Evolutionary conservation across 2,113 vertebrate species (phyloP).

Genomic region (Lycocorax pyrrhopterus): DNA sequence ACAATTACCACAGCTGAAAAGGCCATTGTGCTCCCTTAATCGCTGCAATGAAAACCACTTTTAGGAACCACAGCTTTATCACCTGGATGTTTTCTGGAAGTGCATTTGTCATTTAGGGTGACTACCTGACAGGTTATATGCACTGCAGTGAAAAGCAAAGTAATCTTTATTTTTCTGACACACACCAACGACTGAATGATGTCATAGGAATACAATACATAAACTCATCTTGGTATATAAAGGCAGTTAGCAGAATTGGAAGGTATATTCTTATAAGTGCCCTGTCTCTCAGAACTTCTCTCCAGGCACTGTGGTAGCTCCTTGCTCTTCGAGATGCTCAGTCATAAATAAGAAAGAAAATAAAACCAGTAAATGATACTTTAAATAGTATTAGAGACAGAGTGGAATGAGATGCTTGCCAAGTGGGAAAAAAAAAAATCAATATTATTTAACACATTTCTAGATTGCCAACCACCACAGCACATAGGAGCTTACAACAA

Average conservation of each 20-base stretch:
- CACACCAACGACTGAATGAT: not conserved
- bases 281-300: not conserved
- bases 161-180: not conserved
- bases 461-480: constrained; percentile 47
- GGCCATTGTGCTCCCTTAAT: not conserved
- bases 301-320: not conserved
- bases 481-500: constrained; percentile 21
- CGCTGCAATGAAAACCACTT: not conserved
- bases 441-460: constrained; percentile 62
- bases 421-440: constrained; percentile 6
- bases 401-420: constrained; percentile 36
- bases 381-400: constrained; percentile 25
- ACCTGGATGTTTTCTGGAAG: not conserved
- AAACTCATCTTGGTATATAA: not conserved
- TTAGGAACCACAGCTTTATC: not conserved
- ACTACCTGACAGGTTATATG: not conserved
- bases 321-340: not conserved
- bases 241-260: not conserved
- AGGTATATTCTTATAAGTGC: not conserved
- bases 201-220: not conserved
- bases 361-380: constrained; percentile 40
- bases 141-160: not conserved
- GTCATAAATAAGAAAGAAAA: constrained; percentile 28
- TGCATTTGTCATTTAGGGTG: not conserved
- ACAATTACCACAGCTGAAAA: not conserved